These are phyloP conservation scores for Aelia acuminata DNA, from an alignment of 2,888 invertebrate genomes.

Conservation along the genomic window DNA sequence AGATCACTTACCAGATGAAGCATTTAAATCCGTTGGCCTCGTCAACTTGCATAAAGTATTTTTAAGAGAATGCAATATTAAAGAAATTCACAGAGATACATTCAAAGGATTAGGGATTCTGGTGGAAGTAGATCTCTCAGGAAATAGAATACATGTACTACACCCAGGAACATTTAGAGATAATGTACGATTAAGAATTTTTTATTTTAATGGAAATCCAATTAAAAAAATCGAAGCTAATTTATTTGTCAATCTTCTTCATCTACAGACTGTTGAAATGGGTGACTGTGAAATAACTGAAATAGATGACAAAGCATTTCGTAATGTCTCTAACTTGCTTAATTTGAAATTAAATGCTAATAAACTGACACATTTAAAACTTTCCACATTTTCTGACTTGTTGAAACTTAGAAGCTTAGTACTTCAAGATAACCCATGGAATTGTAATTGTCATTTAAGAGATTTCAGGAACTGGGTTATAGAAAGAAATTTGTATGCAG, in stretches of 20 bases:
- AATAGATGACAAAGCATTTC: constrained; percentile 81
- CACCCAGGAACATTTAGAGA: constrained; percentile 77
- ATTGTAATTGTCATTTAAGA: constrained; percentile 88
- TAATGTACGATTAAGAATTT: constrained; percentile 79
- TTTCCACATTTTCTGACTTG: constrained; percentile 77
- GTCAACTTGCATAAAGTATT: constrained; percentile 86
- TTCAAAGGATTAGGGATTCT: constrained; percentile 76
- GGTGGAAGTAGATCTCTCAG: constrained; percentile 82
- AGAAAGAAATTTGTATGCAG: constrained; percentile 80
- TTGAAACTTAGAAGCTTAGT: constrained; percentile 80
- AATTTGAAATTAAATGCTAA: constrained; percentile 82
- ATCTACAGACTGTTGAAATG: constrained; percentile 82
- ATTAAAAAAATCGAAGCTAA: constrained; percentile 81
- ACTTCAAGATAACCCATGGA: constrained; percentile 87
- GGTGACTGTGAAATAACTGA: constrained; percentile 81
- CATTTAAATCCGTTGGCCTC: constrained; percentile 79
- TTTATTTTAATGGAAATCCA: constrained; percentile 82
- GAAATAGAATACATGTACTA: constrained; percentile 73
- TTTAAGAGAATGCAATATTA: constrained; percentile 81
- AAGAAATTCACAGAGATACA: constrained; percentile 81
- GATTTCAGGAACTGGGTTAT: constrained; percentile 84
- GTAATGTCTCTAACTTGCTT: constrained; percentile 78
- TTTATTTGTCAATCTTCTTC: constrained; percentile 82
- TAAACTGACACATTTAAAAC: constrained; percentile 74
- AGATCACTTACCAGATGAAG: constrained; percentile 76